phyloP scores from a whole-genome alignment of 2,888 invertebrate species.

The Dione vanillae region DNA sequence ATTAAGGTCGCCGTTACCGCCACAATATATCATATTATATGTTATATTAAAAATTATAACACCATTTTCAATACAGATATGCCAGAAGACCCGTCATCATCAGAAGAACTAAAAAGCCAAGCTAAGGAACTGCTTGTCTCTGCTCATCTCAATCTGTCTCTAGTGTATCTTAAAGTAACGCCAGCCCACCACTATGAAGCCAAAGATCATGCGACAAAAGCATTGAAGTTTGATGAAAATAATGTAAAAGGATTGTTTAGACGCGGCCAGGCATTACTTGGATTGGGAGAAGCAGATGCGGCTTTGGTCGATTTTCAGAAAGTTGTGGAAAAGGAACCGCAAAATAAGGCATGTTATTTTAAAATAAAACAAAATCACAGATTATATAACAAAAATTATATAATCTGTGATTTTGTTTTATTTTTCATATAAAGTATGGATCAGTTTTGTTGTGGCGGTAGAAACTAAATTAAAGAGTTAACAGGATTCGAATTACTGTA shows the following conservation, averaged over 20 bases:
- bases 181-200: slow-evolving; percentile 87
- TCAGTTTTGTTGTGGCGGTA: no score
- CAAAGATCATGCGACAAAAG: slow-evolving; percentile 90
- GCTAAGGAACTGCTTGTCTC: slow-evolving; percentile 85
- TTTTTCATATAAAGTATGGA: background rate
- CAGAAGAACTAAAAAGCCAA: slow-evolving; percentile 57
- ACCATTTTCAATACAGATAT: slow-evolving; percentile 55
- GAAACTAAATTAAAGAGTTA: no score
- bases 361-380: no score
- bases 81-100: slow-evolving; percentile 56
- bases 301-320: slow-evolving; percentile 91
- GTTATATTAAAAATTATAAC: background rate
- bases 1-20: no score
- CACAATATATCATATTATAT: background rate
- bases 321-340: slow-evolving; percentile 91
- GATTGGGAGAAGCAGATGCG: slow-evolving; percentile 89
- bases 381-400: no score
- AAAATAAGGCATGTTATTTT: slow-evolving; percentile 87
- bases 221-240: slow-evolving; percentile 88
- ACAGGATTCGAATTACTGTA: no score
- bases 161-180: slow-evolving; percentile 91
- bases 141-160: slow-evolving; percentile 91
- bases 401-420: background rate
- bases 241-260: slow-evolving; percentile 96
- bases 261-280: slow-evolving; percentile 91